Evolutionary conservation across 2,888 invertebrate genomes (phyloP).

Genomic region (Acronicta leporina): DNA sequence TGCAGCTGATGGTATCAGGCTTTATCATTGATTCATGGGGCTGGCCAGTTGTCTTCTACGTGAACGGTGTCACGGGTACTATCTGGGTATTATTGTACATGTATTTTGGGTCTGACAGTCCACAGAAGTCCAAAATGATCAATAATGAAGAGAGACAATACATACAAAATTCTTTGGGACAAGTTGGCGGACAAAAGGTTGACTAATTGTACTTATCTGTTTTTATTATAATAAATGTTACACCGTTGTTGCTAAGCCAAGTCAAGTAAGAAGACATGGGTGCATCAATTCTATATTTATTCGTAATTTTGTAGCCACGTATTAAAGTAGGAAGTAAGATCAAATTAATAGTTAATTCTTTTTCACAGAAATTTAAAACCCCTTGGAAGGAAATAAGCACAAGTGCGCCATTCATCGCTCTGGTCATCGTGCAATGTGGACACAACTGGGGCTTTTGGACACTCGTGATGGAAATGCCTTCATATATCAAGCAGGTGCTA

Average conservation of each 20-base stretch:
- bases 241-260: too few relatives aligned
- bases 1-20: constrained; percentile 86
- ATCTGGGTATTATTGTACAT: constrained; percentile 88
- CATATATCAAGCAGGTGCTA: constrained; percentile 90
- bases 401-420: constrained; percentile 89
- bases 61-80: constrained; percentile 86
- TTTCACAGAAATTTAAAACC: constrained; percentile 69
- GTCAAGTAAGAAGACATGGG: too few relatives aligned
- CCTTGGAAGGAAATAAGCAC: constrained; percentile 88
- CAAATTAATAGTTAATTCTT: too few relatives aligned
- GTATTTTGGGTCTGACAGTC: constrained; percentile 90
- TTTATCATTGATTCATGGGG: constrained; percentile 81
- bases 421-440: constrained; percentile 88
- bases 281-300: too few relatives aligned
- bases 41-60: constrained; percentile 92
- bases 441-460: constrained; percentile 93
- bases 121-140: constrained; percentile 89
- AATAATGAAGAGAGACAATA: constrained; percentile 90
- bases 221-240: too few relatives aligned
- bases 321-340: too few relatives aligned
- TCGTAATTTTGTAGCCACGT: too few relatives aligned
- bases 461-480: constrained; percentile 91
- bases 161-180: constrained; percentile 88
- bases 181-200: constrained; percentile 28
- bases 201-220: too few relatives aligned